Evolutionary conservation across 2,888 invertebrate genomes (phyloP).

Genomic region (Gordius sp.): DNA sequence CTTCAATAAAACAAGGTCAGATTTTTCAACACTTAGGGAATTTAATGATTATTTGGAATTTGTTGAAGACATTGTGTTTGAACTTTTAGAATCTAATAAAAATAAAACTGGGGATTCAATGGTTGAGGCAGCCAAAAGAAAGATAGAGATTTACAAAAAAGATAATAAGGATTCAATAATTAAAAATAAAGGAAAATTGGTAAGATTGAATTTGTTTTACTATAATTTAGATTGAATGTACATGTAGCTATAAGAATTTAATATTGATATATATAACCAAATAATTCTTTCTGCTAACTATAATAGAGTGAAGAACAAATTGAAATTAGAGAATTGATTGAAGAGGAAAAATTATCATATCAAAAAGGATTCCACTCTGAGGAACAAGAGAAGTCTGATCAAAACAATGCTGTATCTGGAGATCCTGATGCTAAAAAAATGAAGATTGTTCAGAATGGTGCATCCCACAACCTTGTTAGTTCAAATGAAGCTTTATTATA

Average conservation of each 20-base stretch:
- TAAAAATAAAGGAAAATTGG: conserved; percentile 18
- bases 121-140: conserved; percentile 56
- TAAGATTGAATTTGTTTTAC: too few relatives aligned
- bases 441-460: too few relatives aligned
- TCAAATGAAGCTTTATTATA: conserved; percentile 52
- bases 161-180: conserved; percentile 39
- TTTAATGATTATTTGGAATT: conserved; percentile 90
- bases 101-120: conserved; percentile 49
- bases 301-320: conserved; percentile 43
- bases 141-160: conserved; percentile 65
- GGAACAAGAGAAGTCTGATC: too few relatives aligned
- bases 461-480: too few relatives aligned
- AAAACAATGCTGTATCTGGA: too few relatives aligned
- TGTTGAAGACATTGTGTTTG: conserved; percentile 65
- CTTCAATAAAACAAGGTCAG: conserved; percentile 78
- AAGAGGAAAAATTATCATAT: conserved; percentile 20
- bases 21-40: conserved; percentile 51
- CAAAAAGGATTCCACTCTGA: too few relatives aligned
- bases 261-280: background rate
- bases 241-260: too few relatives aligned
- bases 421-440: too few relatives aligned
- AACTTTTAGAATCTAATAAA: conserved; percentile 33
- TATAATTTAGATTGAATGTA: too few relatives aligned
- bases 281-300: conserved; percentile 20
- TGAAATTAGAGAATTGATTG: conserved; percentile 40